Evolutionary conservation across 2,888 invertebrate species (phyloP), one percentile per base, ranked within the genome.

Genomic region (Xestobium rufovillosum): DNA sequence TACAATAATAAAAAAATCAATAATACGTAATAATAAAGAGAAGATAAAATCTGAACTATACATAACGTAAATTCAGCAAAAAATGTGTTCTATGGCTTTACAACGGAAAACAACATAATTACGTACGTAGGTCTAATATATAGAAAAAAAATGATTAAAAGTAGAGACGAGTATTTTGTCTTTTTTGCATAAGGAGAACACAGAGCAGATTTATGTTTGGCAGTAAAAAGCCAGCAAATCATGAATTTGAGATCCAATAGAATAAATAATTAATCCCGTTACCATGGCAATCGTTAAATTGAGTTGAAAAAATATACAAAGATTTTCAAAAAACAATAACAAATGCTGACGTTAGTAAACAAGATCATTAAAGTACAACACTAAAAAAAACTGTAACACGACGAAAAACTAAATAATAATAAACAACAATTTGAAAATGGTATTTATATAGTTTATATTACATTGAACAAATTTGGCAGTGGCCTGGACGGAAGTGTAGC

Each of bases 31-130:
- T 56, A 59, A 60, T 57, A 58, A 56, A 57, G 55, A 57, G 51
- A 55, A 58, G 55, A 63, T 63, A 63, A 63, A 63, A 63, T 63
- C 60, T 63, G 59, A 63, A 60, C 62, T 64, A 64, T 63, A 63
- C 61, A 64, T 63, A 63, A 60, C 60, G 57, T 58, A 53, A 54
- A 56, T 50, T 51, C 57, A 55, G 52, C 51, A 55, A 58, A 51
- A 53, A 54, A 48, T 51, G 45, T 45, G 50, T 48, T 52, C 57
- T 59, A 61, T 61, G 60, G 61, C 60, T 53, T 45, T 50, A 49
- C 47, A 53, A 51, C 49, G 49, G 44, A 41, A 41, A 37, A 43
- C 33, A 49, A 39, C n/a, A 19, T n/a, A 19, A 19, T 19, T 19
- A 19, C 23, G n/a, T n/a, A n/a, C n/a, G n/a, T n/a, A n/a, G n/a